These are phyloP conservation scores for Dissostichus mawsoni DNA, from an alignment of 2,113 vertebrate species.

Conservation along the genomic window DNA sequence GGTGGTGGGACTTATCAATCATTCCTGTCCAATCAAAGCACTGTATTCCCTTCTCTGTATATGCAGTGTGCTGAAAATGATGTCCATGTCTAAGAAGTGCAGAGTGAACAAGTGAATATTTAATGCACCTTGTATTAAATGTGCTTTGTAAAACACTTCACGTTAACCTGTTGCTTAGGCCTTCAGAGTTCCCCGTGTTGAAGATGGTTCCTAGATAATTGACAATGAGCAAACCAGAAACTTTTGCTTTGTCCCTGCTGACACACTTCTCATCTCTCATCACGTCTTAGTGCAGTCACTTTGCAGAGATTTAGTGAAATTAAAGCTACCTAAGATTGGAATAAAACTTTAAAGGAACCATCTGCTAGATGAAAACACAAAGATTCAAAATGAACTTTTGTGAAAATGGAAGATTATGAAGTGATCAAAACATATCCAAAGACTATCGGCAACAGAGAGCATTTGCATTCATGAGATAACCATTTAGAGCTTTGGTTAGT, in stretches of 20 bases:
- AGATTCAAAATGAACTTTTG: not conserved
- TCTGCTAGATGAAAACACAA: conserved; percentile 1
- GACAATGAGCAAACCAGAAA: conserved; percentile 12
- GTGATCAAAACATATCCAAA: not conserved
- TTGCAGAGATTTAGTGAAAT: conserved; percentile 10
- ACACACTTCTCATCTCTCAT: conserved; percentile 14
- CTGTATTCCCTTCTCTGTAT: not conserved
- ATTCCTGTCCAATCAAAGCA: not conserved
- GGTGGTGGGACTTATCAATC: not conserved
- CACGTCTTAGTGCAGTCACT: not conserved
- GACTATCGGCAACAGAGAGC: not conserved
- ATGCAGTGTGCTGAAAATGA: not conserved
- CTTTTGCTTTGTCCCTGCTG: conserved; percentile 10
- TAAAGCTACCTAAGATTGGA: conserved; percentile 9
- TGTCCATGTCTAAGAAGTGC: too few species aligned
- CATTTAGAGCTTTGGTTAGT: not conserved
- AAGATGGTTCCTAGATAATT: conserved; percentile 7
- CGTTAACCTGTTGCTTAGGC: conserved; percentile 8
- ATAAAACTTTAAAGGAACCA: not conserved
- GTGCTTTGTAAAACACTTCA: conserved; percentile 7
- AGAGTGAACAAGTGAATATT: conserved; percentile 15
- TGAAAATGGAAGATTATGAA: not conserved
- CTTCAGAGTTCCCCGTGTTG: not conserved
- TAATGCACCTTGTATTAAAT: conserved; percentile 20
- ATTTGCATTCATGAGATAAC: not conserved